Evolutionary conservation across 2,888 invertebrate genomes (phyloP).

Genomic region (Eupithecia pulchellata): DNA sequence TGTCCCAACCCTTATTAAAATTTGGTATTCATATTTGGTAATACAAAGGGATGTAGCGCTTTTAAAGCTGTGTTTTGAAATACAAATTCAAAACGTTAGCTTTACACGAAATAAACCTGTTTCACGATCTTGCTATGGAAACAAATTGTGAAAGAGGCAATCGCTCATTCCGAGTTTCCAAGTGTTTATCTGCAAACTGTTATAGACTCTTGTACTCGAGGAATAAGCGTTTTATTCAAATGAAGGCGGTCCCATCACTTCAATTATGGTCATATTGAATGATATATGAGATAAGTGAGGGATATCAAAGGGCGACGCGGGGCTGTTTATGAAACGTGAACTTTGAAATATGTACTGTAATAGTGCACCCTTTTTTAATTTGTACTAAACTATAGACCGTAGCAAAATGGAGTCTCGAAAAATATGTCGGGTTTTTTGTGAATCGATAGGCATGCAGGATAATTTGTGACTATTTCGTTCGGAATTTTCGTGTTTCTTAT

Average conservation of each 20-base stretch:
- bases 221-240: constrained; percentile 72
- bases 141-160: constrained; percentile 85
- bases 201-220: constrained; percentile 64
- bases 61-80: constrained; percentile 71
- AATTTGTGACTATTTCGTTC: constrained; percentile 73
- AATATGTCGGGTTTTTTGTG: constrained; percentile 61
- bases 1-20: constrained; percentile 84
- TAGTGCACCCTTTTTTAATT: constrained; percentile 82
- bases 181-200: constrained; percentile 56
- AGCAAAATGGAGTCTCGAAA: constrained; percentile 71
- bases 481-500: constrained; percentile 83
- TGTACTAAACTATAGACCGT: constrained; percentile 79
- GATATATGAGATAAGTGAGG: constrained; percentile 85
- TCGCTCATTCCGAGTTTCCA: constrained; percentile 76
- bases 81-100: constrained; percentile 73
- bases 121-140: constrained; percentile 80
- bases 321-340: constrained; percentile 81
- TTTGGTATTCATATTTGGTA: constrained; percentile 85
- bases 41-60: constrained; percentile 78
- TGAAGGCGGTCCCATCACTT: constrained; percentile 66
- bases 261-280: constrained; percentile 85
- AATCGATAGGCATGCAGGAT: constrained; percentile 59
- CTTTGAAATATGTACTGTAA: constrained; percentile 80
- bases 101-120: constrained; percentile 81
- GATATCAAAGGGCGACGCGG: constrained; percentile 83